Evolutionary conservation across 2,113 vertebrate genomes (phyloP), one percentile per base, ranked within the genome.

Genomic region (Todiramphus chloris): DNA sequence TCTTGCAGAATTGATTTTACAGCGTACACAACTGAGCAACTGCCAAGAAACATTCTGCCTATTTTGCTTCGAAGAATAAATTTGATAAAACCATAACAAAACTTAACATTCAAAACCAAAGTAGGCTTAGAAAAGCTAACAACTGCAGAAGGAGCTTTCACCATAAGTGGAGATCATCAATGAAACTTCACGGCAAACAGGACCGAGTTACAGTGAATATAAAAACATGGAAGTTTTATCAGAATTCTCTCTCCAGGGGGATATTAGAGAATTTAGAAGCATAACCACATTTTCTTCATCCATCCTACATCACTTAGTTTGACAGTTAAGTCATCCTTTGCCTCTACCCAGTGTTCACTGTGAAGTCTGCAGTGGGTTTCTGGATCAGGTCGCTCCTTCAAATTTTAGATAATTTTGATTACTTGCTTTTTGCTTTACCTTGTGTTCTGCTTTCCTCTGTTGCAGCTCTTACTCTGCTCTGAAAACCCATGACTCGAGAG

Each of bases 161-260:
- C 31, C 0, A 0, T n/a, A 76, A 75, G 41, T 4, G 53, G 41
- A 11, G 16, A 86, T 2, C 18, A 67, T 6, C 21, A 33, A 24
- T 3, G 53, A 64, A 72, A 48, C 37, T 72, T 75, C 27, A 56
- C 9, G 10, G 31, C 28, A 62, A 59, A 59, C 5, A 48, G 13
- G 30, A 59, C 12, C 21, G 48, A 68, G 37, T 43, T 80, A 50
- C 31, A 59, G 35, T 6, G 21, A 75, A 74, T 31, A 66, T 13
- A 80, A 43, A 46, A 84, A 21, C 21, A 68, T 1, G 1, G 3
- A 59, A 33, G 28, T 63, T 67, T 41, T 35, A 46, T 24, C 37
- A 84, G n/a, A 70, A 62, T 62, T 37, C 18, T 27, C 23, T 56
- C 50, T 67, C 53, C 19, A 31, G 11, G 12, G 9, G 3, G 23